These are phyloP conservation scores for Semotilus atromaculatus DNA, from an alignment of 2,797 vertebrate species.

Conservation along the genomic window DNA sequence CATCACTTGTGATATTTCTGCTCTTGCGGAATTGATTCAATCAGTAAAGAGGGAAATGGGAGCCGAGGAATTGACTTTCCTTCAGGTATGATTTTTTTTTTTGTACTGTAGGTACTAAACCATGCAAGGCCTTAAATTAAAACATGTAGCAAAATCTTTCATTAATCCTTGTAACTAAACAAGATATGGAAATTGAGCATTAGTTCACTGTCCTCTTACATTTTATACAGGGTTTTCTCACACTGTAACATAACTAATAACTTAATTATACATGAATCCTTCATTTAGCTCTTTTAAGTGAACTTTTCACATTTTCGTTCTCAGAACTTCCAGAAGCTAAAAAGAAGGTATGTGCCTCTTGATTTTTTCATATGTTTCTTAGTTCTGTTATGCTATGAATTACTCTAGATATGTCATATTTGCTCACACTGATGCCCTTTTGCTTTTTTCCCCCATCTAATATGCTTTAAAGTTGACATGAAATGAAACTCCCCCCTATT, in stretches of 20 bases:
- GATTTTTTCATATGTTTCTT: neutral
- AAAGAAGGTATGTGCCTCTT: conserved; percentile 66
- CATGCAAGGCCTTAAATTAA: neutral
- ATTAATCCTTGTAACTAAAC: neutral
- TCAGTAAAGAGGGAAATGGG: conserved; percentile 74
- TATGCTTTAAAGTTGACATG: neutral
- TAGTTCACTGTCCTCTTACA: neutral
- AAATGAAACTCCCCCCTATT: neutral
- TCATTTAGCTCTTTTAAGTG: conserved; percentile 58
- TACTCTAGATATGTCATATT: neutral
- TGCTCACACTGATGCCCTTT: neutral
- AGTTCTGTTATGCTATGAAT: neutral
- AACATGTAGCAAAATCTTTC: neutral
- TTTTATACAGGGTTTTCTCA: neutral
- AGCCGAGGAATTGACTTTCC: conserved; percentile 70
- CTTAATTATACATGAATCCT: neutral
- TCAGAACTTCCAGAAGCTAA: conserved; percentile 77
- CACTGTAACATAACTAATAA: neutral
- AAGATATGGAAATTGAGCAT: neutral
- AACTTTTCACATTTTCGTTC: conserved; percentile 40
- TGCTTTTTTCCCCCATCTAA: neutral
- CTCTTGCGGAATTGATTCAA: conserved; percentile 66
- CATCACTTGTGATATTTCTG: conserved; percentile 56
- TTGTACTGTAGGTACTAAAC: neutral
- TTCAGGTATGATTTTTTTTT: too few species aligned